A percentile compares a stretch with the other conserved stretches of the same genome.
These are phyloP conservation scores for Strix occidentalis DNA, from an alignment of 2,797 vertebrate genomes.

Conservation along the genomic window DNA sequence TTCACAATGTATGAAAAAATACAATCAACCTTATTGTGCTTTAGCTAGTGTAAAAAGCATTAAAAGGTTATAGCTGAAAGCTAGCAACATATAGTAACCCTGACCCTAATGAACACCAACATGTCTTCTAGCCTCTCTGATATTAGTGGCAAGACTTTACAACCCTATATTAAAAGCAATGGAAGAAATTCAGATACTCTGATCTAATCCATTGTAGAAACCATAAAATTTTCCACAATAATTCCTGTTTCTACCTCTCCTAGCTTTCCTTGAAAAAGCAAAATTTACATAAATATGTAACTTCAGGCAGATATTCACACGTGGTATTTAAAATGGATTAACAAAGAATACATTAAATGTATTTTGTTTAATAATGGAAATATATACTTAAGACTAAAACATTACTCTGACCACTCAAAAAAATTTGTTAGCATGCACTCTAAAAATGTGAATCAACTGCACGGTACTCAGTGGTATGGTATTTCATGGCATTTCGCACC, in stretches of 20 bases:
- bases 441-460: not conserved
- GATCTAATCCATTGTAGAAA: not conserved
- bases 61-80: not conserved
- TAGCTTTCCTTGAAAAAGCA: not conserved
- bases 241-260: not conserved
- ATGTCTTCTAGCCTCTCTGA: not conserved
- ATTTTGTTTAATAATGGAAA: not conserved
- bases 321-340: not conserved
- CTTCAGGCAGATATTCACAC: not conserved
- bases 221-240: not conserved
- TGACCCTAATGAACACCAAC: not conserved
- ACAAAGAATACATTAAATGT: not conserved
- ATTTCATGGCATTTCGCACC: not conserved
- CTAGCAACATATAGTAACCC: not conserved
- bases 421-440: not conserved
- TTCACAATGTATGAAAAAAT: fast-evolving
- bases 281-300: not conserved
- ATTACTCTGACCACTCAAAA: not conserved
- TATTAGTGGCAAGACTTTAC: not conserved
- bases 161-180: not conserved
- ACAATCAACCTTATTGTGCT: not conserved
- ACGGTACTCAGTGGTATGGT: not conserved
- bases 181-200: not conserved
- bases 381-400: not conserved
- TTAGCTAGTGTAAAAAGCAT: not conserved